Evolutionary conservation across 2,888 invertebrate genomes (phyloP), one percentile per base, ranked within the genome.

Genomic region (Cryptus armator): DNA sequence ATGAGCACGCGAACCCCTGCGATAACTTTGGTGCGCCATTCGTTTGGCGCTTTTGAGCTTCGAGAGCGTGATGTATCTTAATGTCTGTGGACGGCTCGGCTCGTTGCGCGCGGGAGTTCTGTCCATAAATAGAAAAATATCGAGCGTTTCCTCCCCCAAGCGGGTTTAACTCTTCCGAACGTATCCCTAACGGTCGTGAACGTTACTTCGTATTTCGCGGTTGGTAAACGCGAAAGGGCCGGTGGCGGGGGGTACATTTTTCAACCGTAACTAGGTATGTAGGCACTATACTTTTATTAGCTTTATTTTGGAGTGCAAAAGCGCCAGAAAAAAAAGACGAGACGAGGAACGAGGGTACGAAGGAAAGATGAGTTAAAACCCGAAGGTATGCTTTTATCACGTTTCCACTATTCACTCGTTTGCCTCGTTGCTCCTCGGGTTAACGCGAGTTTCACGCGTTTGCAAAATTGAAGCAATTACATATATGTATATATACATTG

Each of bases 351-450:
- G 74, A 70, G 67, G 44, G 14, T 32, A 46, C 62, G 56, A 66
- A 79, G 43, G 71, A 76, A 84, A 80, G 66, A 64, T 75, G 72
- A 56, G 74, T 76, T 72, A 44, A 80, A 85, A 82, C 53, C 75
- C 71, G 67, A 62, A 72, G 71, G 76, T 80, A 80, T 46, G 81
- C 85, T 87, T 87, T 88, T 87, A 87, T 88, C 87, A 88, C 87
- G 85, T 88, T 88, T 87, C 81, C 85, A 84, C 86, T 79, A 85
- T 86, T 87, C 84, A 76, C 85, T 78, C 82, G 84, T 87, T 86
- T 86, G 71, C 84, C 79, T 67, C 82, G 16, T 19, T 16, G 43
- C 16, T 74, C 62, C 32, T 71, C 64, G 81, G 53, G 70, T 59
- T 75, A 78, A 79, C 78, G 74, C 84, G 72, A 72, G 71, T 79